phyloP scores from a whole-genome alignment of 1,140 invertebrate species.

The Ceratina australensis region DNA sequence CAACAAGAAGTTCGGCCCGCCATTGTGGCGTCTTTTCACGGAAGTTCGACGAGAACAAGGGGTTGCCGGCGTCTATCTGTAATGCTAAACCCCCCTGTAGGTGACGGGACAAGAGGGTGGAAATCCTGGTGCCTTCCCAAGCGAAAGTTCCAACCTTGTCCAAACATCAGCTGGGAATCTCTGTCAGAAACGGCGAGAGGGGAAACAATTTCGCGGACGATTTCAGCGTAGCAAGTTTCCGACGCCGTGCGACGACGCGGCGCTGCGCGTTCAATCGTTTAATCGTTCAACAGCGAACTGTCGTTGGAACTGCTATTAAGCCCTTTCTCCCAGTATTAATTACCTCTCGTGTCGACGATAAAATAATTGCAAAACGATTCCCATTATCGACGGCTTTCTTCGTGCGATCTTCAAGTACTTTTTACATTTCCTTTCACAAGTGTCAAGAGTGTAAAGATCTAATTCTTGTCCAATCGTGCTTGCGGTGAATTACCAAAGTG shows the following conservation, averaged over 20 bases:
- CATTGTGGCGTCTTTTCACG: constrained; percentile 17
- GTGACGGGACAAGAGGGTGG: constrained; percentile 19
- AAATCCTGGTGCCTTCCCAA: constrained; percentile 19
- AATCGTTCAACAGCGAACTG: neutral
- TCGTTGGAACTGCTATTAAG: neutral
- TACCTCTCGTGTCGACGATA: too few relatives aligned
- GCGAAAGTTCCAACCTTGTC: constrained; percentile 8
- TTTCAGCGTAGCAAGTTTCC: neutral
- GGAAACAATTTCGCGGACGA: constrained; percentile 7
- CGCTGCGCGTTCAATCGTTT: neutral
- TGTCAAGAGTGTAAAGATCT: neutral
- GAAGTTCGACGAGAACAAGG: constrained; percentile 19
- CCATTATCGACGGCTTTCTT: neutral
- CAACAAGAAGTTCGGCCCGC: constrained; percentile 14
- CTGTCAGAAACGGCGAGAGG: neutral
- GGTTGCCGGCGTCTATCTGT: constrained; percentile 3
- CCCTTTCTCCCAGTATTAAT: neutral
- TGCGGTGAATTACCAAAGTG: neutral
- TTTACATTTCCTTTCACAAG: neutral
- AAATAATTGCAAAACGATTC: neutral
- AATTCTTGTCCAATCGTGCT: too few relatives aligned
- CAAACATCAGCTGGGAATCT: constrained; percentile 17
- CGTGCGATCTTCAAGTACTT: neutral
- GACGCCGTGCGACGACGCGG: neutral
- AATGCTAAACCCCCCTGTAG: constrained; percentile 13